Evolutionary conservation across 2,113 vertebrate species (phyloP).

Genomic region (Campylomormyrus tamandua): DNA sequence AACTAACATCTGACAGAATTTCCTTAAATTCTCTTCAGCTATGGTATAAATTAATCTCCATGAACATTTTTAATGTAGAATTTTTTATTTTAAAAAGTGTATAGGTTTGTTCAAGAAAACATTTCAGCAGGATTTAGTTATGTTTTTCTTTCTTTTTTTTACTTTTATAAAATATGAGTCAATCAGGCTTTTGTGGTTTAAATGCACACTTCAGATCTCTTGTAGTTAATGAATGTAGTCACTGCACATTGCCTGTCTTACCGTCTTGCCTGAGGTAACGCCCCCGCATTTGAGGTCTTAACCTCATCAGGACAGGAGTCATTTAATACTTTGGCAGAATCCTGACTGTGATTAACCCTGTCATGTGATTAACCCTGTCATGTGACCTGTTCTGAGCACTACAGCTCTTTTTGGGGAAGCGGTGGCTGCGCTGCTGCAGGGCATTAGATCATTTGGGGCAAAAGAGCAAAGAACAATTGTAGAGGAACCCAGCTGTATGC

Average conservation of each 20-base stretch:
- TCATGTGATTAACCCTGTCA: constrained; percentile 6
- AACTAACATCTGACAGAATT: neutral
- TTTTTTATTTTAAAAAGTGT: neutral
- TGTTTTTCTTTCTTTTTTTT: neutral
- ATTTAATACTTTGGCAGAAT: neutral
- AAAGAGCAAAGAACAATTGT: neutral
- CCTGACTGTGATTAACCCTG: neutral
- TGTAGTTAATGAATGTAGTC: neutral
- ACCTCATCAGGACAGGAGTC: neutral
- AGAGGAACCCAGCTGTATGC: neutral
- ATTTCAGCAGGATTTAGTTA: neutral
- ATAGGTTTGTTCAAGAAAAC: neutral
- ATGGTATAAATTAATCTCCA: neutral
- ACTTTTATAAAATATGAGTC: neutral
- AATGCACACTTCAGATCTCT: neutral
- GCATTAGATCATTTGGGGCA: neutral
- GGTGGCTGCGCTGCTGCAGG: neutral
- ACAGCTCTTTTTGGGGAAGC: neutral
- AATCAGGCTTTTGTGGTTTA: neutral
- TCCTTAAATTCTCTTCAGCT: neutral
- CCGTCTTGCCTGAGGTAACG: neutral
- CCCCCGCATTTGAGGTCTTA: neutral
- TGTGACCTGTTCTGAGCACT: constrained; percentile 1
- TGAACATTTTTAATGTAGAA: neutral
- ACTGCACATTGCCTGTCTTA: neutral